Evolutionary conservation across 2,888 invertebrate genomes (phyloP), one percentile per base, ranked within the genome.

Genomic region (Gastracanthus pulcherrimus): DNA sequence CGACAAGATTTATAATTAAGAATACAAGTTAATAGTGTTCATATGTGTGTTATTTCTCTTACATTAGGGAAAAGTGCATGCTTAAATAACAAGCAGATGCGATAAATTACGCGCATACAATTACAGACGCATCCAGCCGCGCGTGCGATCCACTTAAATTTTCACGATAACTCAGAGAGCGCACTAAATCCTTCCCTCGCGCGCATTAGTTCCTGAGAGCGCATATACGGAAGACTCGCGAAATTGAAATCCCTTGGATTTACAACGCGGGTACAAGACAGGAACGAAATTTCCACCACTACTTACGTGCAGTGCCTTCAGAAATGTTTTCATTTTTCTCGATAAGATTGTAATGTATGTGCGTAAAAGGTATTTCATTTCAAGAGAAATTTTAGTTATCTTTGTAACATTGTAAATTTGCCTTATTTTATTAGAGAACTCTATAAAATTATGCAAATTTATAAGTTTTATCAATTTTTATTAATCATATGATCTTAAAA

Each of bases 71-170:
- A 70, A 23, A 70, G 70, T 36, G 70, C 36, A 23, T 41, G 55
- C 34, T n/a, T 36, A 55, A 36, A 19, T 55, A 55, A 36, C 23
- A 34, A 45, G 36, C 29, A 41, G 36, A 26, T 23, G 51, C 36
- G 38, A 58, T 76, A 51, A 66, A 76, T 76, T 31, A 58, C 51
- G 58, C 67, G n/a, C 76, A 26, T 31, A 67, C 66, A 76, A 66
- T 58, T 67, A 67, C 55, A 67, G 41, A 67, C 51, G 58, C 67
- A 67, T 31, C 48, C 38, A 51, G 55, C 64, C 51, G 48, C 26
- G 31, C 45, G 6, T 3, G 58, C 34, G 55, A 76, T 76, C 34
- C 76, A 76, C 67, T 76, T 76, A 58, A 76, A 76, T 76, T 76
- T 67, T 67, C 67, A 11, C 67, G 19, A 67, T 76, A 75, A 75